A percentile compares a stretch with the other conserved stretches of the same genome.
Evolutionary conservation across 1,140 invertebrate species (phyloP).

Genomic region (Eumeta japonica): DNA sequence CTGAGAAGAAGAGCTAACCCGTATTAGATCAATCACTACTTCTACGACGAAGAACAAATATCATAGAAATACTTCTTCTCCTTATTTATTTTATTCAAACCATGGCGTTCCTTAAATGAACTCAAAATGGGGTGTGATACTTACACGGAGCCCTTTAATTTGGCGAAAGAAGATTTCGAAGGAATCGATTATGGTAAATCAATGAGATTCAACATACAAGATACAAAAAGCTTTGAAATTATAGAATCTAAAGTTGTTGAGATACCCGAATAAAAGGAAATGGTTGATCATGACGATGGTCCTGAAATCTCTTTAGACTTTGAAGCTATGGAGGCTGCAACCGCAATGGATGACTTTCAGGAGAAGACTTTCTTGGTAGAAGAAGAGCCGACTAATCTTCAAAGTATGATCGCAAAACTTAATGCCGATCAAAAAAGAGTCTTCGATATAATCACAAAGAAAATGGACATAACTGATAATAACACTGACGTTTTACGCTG

Average conservation of each 20-base stretch:
- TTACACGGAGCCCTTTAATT: conserved; percentile 15
- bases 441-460: conserved; percentile 15
- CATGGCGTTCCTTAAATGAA: conserved; percentile 11
- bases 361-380: neutral
- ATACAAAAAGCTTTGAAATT: conserved; percentile 8
- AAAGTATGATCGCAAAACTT: conserved; percentile 13
- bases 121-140: conserved; percentile 11
- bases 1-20: neutral
- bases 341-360: conserved; percentile 5
- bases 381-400: neutral
- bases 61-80: conserved; percentile 15
- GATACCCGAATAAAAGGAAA: conserved; percentile 1
- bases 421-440: conserved; percentile 17
- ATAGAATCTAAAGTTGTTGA: conserved; percentile 4
- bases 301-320: conserved; percentile 6
- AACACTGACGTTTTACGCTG: conserved; percentile 4
- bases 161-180: conserved; percentile 11
- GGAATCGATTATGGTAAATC: conserved; percentile 5
- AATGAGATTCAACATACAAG: neutral
- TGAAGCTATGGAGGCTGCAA: conserved; percentile 4
- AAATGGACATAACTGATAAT: conserved; percentile 2
- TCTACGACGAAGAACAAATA: conserved; percentile 12
- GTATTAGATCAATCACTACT: conserved; percentile 12
- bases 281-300: conserved; percentile 6
- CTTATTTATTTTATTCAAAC: conserved; percentile 13